These are phyloP conservation scores for Plectropomus leopardus DNA, from an alignment of 2,113 vertebrate genomes.

Conservation along the genomic window DNA sequence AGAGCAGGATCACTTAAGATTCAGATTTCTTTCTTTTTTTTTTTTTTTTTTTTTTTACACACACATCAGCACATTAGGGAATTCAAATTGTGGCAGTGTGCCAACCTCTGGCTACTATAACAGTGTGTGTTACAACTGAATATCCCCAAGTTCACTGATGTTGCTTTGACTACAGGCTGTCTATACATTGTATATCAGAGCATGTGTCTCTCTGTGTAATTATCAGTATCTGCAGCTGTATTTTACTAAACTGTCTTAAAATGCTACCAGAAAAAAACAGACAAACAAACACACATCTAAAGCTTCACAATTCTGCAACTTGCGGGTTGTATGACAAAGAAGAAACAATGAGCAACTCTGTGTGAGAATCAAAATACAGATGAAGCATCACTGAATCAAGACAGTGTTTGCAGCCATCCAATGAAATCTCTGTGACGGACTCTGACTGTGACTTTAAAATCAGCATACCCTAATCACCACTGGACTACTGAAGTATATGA, in stretches of 20 bases:
- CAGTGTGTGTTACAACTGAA: neutral
- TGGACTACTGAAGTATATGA: neutral
- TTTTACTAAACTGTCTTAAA: neutral
- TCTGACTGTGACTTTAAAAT: neutral
- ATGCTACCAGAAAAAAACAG: neutral
- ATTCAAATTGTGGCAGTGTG: conserved; percentile 12
- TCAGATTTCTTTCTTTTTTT: conserved; percentile 14
- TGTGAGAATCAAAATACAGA: neutral
- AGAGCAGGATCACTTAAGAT: conserved; percentile 13
- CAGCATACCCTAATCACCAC: neutral
- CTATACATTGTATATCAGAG: neutral
- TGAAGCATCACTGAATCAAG: neutral
- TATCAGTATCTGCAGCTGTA: neutral
- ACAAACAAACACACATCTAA: too few relatives aligned
- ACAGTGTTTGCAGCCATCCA: neutral
- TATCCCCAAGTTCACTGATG: neutral
- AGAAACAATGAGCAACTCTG: neutral
- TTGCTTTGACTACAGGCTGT: neutral
- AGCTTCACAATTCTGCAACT: neutral
- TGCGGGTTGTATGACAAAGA: neutral
- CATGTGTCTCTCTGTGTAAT: neutral
- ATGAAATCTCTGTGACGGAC: neutral
- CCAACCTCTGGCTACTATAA: neutral
- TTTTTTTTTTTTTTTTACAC: too few relatives aligned
- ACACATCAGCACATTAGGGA: neutral